Evolutionary conservation across 2,113 vertebrate species (phyloP).

Genomic region (Brachirus orientalis): DNA sequence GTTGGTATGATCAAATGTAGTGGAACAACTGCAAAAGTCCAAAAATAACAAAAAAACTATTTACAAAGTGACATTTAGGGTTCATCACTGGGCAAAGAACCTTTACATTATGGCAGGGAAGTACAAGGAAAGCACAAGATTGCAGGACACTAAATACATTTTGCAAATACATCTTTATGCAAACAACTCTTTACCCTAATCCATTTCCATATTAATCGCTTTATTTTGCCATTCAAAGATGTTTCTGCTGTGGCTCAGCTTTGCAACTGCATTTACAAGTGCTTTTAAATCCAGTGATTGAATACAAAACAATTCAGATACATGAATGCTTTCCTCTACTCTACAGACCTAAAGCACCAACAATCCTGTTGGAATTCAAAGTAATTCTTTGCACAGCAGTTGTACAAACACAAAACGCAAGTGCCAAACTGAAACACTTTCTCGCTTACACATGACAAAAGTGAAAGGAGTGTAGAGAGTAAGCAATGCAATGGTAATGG

Average conservation of each 20-base stretch:
- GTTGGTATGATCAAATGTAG: constrained; percentile 44
- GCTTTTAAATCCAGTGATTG: constrained; percentile 70
- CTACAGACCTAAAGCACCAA: constrained; percentile 33
- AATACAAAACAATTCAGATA: constrained; percentile 54
- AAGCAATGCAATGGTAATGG: constrained; percentile 15
- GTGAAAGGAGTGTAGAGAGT: constrained; percentile 19
- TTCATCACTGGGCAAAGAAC: constrained; percentile 51
- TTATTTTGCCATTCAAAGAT: constrained; percentile 32
- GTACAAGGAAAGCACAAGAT: constrained; percentile 54
- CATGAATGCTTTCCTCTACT: constrained; percentile 25
- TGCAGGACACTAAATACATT: constrained; percentile 42
- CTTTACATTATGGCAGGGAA: constrained; percentile 51
- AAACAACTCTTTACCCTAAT: constrained; percentile 7
- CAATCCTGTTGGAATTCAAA: constrained; percentile 34
- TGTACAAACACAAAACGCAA: constrained; percentile 56
- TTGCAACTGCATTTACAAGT: constrained; percentile 63
- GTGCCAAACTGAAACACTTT: constrained; percentile 26
- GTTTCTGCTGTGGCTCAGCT: constrained; percentile 67
- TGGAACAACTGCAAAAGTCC: constrained; percentile 31
- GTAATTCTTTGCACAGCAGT: constrained; percentile 42
- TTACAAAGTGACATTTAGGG: constrained; percentile 57
- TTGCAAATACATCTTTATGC: constrained; percentile 39
- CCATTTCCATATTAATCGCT: constrained; percentile 18
- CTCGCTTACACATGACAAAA: constrained; percentile 35
- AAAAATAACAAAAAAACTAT: constrained; percentile 51